Percentiles rank a stretch among this genome's conserved stretches.
Evolutionary conservation across 2,113 vertebrate genomes (phyloP).

Genomic region (Verasper variegatus): DNA sequence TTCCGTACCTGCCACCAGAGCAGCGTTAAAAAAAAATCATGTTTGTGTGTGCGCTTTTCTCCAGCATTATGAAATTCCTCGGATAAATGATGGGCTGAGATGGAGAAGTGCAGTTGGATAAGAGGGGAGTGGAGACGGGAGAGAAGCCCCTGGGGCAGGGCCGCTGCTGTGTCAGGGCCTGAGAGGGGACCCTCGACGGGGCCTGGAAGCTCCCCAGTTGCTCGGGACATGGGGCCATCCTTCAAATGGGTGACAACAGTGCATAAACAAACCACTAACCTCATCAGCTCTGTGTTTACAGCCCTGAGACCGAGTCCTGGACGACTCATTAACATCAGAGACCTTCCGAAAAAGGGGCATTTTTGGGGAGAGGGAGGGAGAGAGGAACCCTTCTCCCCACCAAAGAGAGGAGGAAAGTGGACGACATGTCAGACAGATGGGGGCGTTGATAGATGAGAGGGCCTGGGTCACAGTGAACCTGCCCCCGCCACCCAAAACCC

Average conservation of each 20-base stretch:
- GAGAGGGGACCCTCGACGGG: background rate
- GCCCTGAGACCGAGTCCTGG: conserved; percentile 56
- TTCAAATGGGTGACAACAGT: conserved; percentile 75
- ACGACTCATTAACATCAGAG: conserved; percentile 73
- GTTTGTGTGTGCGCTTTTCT: conserved; percentile 9
- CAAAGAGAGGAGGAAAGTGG: conserved; percentile 46
- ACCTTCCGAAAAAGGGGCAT: conserved; percentile 52
- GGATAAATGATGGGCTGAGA: conserved; percentile 16
- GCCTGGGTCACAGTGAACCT: conserved; percentile 65
- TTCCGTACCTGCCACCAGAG: conserved; percentile 2
- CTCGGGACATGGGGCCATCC: conserved; percentile 64
- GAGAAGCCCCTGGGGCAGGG: conserved; percentile 30
- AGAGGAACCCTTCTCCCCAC: conserved; percentile 27
- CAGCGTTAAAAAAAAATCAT: background rate
- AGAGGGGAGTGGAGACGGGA: conserved; percentile 15
- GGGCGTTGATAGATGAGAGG: conserved; percentile 79
- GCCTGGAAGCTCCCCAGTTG: conserved; percentile 48
- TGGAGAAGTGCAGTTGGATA: background rate
- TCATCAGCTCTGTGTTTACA: conserved; percentile 73
- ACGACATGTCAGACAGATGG: conserved; percentile 64
- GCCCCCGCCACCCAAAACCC: conserved; percentile 27
- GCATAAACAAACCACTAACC: conserved; percentile 77
- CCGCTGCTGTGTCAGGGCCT: conserved; percentile 14
- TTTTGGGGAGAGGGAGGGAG: conserved; percentile 22
- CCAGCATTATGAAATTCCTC: conserved; percentile 25